These are phyloP conservation scores for Eubucco bourcierii DNA, from an alignment of 2,113 vertebrate species.

Conservation along the genomic window DNA sequence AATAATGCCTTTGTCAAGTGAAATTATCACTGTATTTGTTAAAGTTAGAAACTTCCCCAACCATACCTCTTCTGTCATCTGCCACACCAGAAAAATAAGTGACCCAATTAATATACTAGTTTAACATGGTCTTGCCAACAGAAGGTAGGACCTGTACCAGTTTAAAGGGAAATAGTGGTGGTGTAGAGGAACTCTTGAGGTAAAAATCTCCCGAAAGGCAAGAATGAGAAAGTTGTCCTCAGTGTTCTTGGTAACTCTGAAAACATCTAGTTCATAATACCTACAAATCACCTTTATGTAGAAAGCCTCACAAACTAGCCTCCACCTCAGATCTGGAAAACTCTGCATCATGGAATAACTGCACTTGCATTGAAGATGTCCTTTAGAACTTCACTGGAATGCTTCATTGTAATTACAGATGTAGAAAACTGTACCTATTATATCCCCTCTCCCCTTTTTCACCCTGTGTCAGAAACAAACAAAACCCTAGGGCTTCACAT, in stretches of 20 bases:
- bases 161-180: not conserved
- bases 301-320: not conserved
- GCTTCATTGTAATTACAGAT: not conserved
- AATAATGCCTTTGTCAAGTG: not conserved
- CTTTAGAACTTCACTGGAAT: not conserved
- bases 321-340: not conserved
- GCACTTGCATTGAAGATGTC: not conserved
- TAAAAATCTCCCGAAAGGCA: not conserved
- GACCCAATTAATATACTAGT: not conserved
- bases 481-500: not conserved
- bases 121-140: not conserved
- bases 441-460: not conserved
- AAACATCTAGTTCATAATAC: not conserved
- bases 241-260: not conserved
- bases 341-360: not conserved
- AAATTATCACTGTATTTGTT: not conserved
- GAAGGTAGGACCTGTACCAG: not conserved
- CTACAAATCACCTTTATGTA: not conserved
- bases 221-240: not conserved
- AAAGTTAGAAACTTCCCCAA: conserved; percentile 1
- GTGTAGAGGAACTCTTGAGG: not conserved
- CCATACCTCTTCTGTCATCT: not conserved
- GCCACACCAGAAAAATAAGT: not conserved
- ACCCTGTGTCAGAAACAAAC: not conserved
- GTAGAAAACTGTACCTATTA: not conserved